Percentiles rank a stretch among this genome's conserved stretches.
Conservation (phyloP, 2,113 vertebrate species). For the Mesembrinibis cayennensis region DNA sequence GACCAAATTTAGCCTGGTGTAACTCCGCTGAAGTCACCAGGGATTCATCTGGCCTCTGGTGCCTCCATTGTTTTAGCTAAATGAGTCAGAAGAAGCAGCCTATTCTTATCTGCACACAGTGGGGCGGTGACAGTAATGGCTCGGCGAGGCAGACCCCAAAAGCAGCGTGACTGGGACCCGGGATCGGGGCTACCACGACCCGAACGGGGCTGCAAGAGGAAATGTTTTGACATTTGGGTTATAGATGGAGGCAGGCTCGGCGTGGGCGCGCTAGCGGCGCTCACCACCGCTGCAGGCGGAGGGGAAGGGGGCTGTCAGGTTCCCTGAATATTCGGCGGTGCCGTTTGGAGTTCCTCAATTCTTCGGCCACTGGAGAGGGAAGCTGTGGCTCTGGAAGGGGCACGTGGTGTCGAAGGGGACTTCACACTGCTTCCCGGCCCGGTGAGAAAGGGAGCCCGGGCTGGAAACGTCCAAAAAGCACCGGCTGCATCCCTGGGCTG, state of each 20-base stretch:
- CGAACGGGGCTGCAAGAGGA: slow-evolving; percentile 40
- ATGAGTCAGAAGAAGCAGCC: slow-evolving; percentile 56
- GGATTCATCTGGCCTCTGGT: slow-evolving; percentile 58
- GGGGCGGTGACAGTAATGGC: slow-evolving; percentile 25
- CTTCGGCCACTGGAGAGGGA: slow-evolving; percentile 45
- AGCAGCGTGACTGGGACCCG: not conserved
- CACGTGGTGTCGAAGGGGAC: slow-evolving; percentile 55
- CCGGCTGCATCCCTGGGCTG: not conserved
- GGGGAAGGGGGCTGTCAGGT: slow-evolving; percentile 62
- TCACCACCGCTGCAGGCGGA: slow-evolving; percentile 18
- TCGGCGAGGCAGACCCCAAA: slow-evolving; percentile 10
- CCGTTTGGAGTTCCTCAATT: slow-evolving; percentile 70
- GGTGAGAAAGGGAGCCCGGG: slow-evolving; percentile 24
- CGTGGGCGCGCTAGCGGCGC: not conserved
- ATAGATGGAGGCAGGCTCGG: slow-evolving; percentile 51
- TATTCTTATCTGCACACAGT: slow-evolving; percentile 47
- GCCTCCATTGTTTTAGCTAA: slow-evolving; percentile 59
- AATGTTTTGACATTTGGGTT: slow-evolving; percentile 64
- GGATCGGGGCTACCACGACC: not conserved
- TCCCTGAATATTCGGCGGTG: slow-evolving; percentile 42
- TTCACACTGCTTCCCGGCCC: slow-evolving; percentile 31
- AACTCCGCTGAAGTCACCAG: slow-evolving; percentile 38
- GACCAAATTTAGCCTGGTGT: slow-evolving; percentile 63
- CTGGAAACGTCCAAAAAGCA: slow-evolving; percentile 2
- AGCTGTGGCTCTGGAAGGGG: slow-evolving; percentile 68